Base-by-base conservation (phyloP, 1,140 invertebrate genomes). In the Drosophila quadrilineata region DNA sequence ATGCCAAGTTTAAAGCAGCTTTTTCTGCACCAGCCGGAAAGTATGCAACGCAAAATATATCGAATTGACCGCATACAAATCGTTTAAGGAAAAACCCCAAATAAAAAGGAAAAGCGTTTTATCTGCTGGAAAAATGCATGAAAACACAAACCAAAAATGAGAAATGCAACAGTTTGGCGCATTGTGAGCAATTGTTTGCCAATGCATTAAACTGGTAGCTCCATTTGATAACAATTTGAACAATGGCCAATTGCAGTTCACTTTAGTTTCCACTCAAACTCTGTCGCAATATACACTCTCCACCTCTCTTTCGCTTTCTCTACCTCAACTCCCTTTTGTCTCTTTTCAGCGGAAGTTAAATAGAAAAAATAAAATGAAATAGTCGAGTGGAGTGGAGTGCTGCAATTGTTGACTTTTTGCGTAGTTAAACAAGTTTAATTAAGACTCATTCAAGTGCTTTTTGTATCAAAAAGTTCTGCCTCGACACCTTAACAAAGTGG, bases 201-300 rank as follows among this genome's bases (percentile, higher is more conserved):
- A 70, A 80, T 80, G 75, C 76, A 80, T 80, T 82, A 67, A 66
- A 60, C 63, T 59, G 62, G 45, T 57, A 66, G 56, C 56, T 60
- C 46, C 56, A 66, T 59, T 66, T 50, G 63, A 66, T 60, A 66
- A 66, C 63, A 66, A 66, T 66, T 66, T 52, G 57, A 60, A 66
- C 63, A 66, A 66, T 66, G 63, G 22, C 28, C 56, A 59, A 38
- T 45, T 59, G 45, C 45, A 50, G 49, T 56, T 52, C 56, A 50
- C 63, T 65, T 49, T 58, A 63, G 43, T 59, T 59, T 59, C n/a
- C 54, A 58, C 54, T 46, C 54, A 57, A 46, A n/a, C n/a, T n/a
- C n/a, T n/a, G n/a, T n/a, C n/a, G n/a, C n/a, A n/a, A n/a, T n/a
- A n/a, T n/a, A n/a, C n/a, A n/a, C n/a, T n/a, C n/a, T 1, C 31